Evolutionary conservation across 2,888 invertebrate genomes (phyloP), one percentile per base, ranked within the genome.

Genomic region (Heliconius erato): DNA sequence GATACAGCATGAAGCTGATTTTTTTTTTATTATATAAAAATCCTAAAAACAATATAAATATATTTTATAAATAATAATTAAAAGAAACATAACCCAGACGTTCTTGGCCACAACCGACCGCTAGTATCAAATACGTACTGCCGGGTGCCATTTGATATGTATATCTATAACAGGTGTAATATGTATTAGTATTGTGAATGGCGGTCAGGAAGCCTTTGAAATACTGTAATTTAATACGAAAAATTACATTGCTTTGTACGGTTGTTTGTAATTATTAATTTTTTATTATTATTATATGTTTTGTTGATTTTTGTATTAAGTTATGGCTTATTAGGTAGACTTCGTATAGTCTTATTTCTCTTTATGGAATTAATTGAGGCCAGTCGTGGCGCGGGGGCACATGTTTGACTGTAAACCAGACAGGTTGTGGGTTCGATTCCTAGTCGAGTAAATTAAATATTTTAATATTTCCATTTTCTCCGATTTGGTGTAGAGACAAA

Each of bases 181-280:
- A 69, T 35, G 74, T 76, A 80, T 77, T 68, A 74, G 74, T 80
- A 67, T 68, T 83, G 79, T 81, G 82, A 71, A 82, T 74, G 84
- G 87, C 83, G 84, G 79, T 68, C 84, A 85, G 65, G 89, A 92
- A 93, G 89, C 91, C 91, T 14, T 80, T 89, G 87, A 88, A 89
- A 88, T 79, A 80, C 85, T 84, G 91, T 88, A 86, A 92, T 89
- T 86, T 88, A 90, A 92, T 92, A 91, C 88, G 85, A 86, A 86
- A 90, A 90, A 91, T 82, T 67, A 78, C 78, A 76, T 76, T 40
- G 16, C 63, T 76, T 72, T 26, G 76, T 76, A 76, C 16, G 35
- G 63, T 7, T 14, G 63, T 76, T 76, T 63, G 63, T 76, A 63
- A 76, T 63, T 63, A 40, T 5, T n/a, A 40, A 63, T 76, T 35